Base-by-base conservation (phyloP, 2,797 vertebrate species). In the Cetoscarus ocellatus region DNA sequence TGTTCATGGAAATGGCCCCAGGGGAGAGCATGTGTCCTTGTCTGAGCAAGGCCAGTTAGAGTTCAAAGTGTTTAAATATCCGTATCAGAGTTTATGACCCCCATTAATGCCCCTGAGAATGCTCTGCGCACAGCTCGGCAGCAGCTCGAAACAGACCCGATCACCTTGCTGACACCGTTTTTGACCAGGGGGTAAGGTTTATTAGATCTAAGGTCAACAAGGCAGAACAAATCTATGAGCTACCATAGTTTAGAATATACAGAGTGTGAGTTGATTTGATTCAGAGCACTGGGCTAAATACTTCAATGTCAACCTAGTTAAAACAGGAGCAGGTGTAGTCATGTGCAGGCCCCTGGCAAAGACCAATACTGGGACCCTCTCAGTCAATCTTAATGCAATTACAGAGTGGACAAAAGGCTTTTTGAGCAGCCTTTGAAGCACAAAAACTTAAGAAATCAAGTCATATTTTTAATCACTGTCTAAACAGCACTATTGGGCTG, bases 21-120 rank as follows among this genome's bases (percentile, higher is more conserved):
- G 62, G 87, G 74, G 69, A 81, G 75, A 73, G 72, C 70, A 79
- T 86, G 86, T 79, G 80, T 90, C 87, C 75, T 86, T 75, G 85
- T 75, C 79, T 82, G 64, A 70, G 74, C 72, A 74, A 89, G 90
- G 90, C 90, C 86, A 85, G 67, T 86, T 85, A 82, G 82, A 91
- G 86, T 91, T 92, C 90, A 92, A 67, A 79, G 88, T 87, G 89
- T 81, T 89, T 77, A 90, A 86, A 92, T 90, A 88, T 84, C 86
- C 82, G 70, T 78, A 83, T 82, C 77, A 82, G 84, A 86, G 84
- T 92, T 92, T 91, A 93, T 72, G 86, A 88, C 88, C 88, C 86
- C 83, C 66, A 70, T 84, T 88, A 87, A 89, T 62, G 72, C 75
- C 83, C 69, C 70, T n/a, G 72, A 85, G 86, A 87, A 84, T 50